Base-by-base conservation (phyloP, 2,113 vertebrate species). In the Sturnus vulgaris region DNA sequence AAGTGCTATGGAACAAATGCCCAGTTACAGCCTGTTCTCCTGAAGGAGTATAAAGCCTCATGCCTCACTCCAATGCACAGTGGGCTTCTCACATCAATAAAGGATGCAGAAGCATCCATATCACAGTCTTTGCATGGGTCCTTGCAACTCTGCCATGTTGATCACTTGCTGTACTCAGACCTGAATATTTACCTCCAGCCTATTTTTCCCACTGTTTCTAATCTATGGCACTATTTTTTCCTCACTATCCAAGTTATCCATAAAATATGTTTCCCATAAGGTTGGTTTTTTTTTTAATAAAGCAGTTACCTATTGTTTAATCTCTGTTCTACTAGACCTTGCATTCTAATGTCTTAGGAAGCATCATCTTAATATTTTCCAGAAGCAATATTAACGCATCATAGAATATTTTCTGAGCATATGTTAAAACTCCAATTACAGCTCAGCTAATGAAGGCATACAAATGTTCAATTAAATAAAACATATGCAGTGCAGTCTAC, bases 351-450 rank as follows among this genome's bases (percentile, higher is more conserved):
- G 18, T 24, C 21, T n/a, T 70, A n/a, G 31, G 24, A 69, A 73
- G 39, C 7, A 78, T 55, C 16, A 86, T 35, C 25, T 72, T 61
- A 42, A 23, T 83, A 70, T 88, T 88, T 95, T 95, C 52, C 79
- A 90, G 55, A 86, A 94, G 63, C 40, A 85, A 70, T 72, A 46
- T 21, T 79, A 68, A 69, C 21, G 77, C 25, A 82, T 69, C n/a
- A 92, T 35, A 68, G 75, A 92, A 49, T 80, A 80, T 69, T 88
- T 82, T 82, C 55, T 59, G 25, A 69, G 30, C 76, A 68, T 80
- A 86, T 80, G 69, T 78, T 92, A 63, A 80, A 88, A 83, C 20
- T 83, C 35, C 49, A 83, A 77, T 76, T 94, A 86, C 89, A 94
- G 60, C 90, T 81, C 63, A 83, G 19, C 59, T 93, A 92, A 77